Evolutionary conservation across 2,888 invertebrate genomes (phyloP).

Genomic region (Tribolium freemani): DNA sequence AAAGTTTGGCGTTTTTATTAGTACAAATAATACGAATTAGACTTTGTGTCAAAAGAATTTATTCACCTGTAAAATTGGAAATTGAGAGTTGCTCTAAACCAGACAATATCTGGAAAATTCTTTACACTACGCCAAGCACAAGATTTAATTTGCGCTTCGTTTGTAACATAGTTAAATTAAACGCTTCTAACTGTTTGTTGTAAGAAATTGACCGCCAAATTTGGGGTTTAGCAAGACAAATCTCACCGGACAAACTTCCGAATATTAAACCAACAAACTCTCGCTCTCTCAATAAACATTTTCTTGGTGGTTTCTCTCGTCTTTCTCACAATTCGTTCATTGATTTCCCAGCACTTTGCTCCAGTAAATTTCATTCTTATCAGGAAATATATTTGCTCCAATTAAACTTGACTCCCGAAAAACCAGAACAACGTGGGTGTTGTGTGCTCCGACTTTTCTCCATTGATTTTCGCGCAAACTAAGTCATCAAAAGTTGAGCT

Average conservation of each 20-base stretch:
- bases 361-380: not conserved
- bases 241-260: too few relatives aligned
- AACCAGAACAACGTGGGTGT: too few relatives aligned
- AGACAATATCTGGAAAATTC: not conserved
- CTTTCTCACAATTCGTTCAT: slow-evolving; percentile 22
- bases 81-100: slow-evolving; percentile 4
- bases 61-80: slow-evolving; percentile 25
- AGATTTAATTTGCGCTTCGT: not conserved
- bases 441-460: too few relatives aligned
- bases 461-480: too few relatives aligned
- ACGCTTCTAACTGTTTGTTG: too few relatives aligned
- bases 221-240: too few relatives aligned
- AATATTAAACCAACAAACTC: too few relatives aligned
- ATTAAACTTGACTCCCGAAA: not conserved
- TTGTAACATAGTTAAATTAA: too few relatives aligned
- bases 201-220: too few relatives aligned
- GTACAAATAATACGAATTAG: too few relatives aligned
- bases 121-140: not conserved
- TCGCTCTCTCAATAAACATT: not conserved
- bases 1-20: too few relatives aligned
- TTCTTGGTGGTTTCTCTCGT: not conserved
- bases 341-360: slow-evolving; percentile 9
- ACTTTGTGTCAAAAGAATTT: not conserved
- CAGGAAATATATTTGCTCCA: slow-evolving; percentile 12
- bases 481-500: too few relatives aligned